These are phyloP conservation scores for Nematolebias whitei DNA, from an alignment of 2,113 vertebrate genomes.

Conservation along the genomic window DNA sequence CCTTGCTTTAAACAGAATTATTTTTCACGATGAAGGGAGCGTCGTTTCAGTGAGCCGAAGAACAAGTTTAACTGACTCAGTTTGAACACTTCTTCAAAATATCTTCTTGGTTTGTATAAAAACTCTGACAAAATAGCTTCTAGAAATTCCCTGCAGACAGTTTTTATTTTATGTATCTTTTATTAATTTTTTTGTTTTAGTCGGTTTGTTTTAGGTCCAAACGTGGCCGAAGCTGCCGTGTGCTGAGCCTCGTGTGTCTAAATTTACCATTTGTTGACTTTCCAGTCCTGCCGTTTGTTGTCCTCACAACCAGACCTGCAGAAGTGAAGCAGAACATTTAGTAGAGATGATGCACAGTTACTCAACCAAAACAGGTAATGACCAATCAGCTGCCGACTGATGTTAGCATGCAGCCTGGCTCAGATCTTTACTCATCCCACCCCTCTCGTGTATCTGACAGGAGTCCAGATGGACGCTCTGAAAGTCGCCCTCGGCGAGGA, in stretches of 20 bases:
- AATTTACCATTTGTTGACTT: slow-evolving; percentile 46
- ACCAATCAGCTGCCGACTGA: neutral
- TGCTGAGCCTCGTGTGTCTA: slow-evolving; percentile 5
- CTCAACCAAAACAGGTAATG: slow-evolving; percentile 86
- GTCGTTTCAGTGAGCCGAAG: too few species aligned
- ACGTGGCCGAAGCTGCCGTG: neutral
- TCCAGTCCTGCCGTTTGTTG: slow-evolving; percentile 62
- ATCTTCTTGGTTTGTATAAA: too few species aligned
- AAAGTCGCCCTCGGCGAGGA: slow-evolving; percentile 89
- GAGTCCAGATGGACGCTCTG: slow-evolving; percentile 82
- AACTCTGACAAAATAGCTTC: too few species aligned
- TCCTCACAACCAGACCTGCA: slow-evolving; percentile 76
- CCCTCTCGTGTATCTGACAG: slow-evolving; percentile 71
- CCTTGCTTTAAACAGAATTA: too few species aligned
- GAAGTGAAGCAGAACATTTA: slow-evolving; percentile 83
- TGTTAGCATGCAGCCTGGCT: neutral
- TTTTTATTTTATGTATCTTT: too few species aligned
- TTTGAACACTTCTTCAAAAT: too few species aligned
- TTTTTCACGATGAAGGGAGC: too few species aligned
- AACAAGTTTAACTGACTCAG: too few species aligned
- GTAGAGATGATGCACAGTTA: slow-evolving; percentile 85
- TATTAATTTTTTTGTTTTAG: too few species aligned
- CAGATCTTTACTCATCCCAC: neutral
- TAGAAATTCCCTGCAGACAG: too few species aligned
- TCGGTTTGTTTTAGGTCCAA: neutral